Conservation (phyloP, 2,113 vertebrate species). For the Ailuropoda melanoleuca region DNA sequence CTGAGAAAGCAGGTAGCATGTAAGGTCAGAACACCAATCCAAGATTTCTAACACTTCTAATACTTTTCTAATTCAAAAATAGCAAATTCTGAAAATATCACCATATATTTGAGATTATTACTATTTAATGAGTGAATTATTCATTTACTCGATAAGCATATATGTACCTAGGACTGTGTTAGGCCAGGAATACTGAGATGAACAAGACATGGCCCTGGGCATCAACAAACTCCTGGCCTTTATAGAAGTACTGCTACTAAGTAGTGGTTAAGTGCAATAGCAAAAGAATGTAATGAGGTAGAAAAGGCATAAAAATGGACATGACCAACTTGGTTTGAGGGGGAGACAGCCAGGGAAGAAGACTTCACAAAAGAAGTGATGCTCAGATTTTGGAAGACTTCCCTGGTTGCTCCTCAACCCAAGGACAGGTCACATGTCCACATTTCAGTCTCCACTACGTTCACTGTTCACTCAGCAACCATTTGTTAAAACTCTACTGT, state of each 20-base stretch:
- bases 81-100: not conserved
- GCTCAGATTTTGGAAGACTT: not conserved
- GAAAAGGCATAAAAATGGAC: not conserved
- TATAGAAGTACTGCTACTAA: not conserved
- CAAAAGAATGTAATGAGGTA: not conserved
- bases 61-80: not conserved
- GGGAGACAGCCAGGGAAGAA: not conserved
- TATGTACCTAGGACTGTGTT: not conserved
- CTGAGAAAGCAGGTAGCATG: not conserved
- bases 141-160: not conserved
- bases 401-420: not conserved
- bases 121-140: not conserved
- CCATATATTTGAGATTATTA: not conserved
- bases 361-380: not conserved
- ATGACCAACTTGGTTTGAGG: not conserved
- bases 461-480: not conserved
- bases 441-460: not conserved
- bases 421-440: not conserved
- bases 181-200: not conserved
- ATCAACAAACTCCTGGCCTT: not conserved
- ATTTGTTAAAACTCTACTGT: not conserved
- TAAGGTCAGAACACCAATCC: not conserved
- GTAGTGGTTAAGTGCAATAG: too few relatives aligned
- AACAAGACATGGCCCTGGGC: not conserved
- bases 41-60: not conserved